Base-by-base conservation (phyloP, 1,140 invertebrate genomes). In the Ladona fulva region DNA sequence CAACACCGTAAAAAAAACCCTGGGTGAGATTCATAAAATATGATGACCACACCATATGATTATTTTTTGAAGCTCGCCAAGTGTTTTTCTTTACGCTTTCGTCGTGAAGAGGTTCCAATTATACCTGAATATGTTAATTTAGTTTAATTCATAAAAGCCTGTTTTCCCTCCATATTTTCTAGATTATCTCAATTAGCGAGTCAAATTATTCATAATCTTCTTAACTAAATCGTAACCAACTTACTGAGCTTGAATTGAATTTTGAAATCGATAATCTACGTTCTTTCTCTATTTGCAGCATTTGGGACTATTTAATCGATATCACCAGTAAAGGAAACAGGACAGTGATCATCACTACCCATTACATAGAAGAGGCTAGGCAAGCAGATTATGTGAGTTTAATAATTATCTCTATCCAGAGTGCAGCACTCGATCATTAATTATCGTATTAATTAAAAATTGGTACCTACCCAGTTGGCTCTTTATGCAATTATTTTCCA, bases 281-380 rank as follows among this genome's bases (percentile, higher is more conserved):
- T 74, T 74, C 66, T 74, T 11, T n/a, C n/a, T 7, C n/a, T 22
- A 5, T 75, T 81, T 81, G 14, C 80, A 90, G 88, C 78, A 90
- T 90, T 74, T 90, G 89, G 89, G 85, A 88, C 74, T 88, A 90
- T 81, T 81, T 90, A 59, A 82, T 89, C 7, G 84, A 84, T 19
- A 84, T 90, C 37, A 85, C 88, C 66, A 80, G 81, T 78, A 84
- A 82, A 42, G 82, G 85, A 7, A 80, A 81, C 42, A 88, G 86
- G 12, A 80, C 80, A 0, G 42, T 80, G 1, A 88, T 90, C 66
- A 88, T 90, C 76, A 90, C 89, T n/a, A 90, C 89, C 24, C 89
- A 90, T 81, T 90, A 90, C 81, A 88, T 89, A 76, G 89, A 90
- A 82, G 89, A 90, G 81, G 88, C 88, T 1, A 79, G 87, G 25